Conservation (phyloP, 2,888 invertebrate species). For the Vanessa cardui region DNA sequence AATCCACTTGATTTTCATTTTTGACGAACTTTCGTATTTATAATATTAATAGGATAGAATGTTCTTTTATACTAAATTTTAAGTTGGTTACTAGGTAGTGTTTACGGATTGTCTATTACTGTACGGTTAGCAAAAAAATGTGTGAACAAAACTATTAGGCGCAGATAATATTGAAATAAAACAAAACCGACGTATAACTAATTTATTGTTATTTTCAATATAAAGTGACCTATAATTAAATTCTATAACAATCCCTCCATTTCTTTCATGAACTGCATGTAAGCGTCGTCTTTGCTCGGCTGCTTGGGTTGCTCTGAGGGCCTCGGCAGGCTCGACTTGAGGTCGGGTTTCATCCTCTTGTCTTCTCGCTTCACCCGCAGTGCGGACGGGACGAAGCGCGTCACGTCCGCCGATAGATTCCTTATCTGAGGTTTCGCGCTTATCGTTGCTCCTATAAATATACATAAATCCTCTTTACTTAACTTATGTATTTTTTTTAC, state of each 20-base stretch:
- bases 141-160: neutral
- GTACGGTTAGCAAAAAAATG: neutral
- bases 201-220: neutral
- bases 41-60: too few relatives aligned
- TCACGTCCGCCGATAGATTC: constrained; percentile 96
- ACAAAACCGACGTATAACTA: neutral
- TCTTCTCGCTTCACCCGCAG: constrained; percentile 95
- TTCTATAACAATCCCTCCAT: constrained; percentile 94
- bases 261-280: constrained; percentile 99
- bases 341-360: constrained; percentile 83
- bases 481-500: neutral
- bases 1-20: too few relatives aligned
- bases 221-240: neutral
- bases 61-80: too few relatives aligned
- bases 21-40: too few relatives aligned
- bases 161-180: neutral
- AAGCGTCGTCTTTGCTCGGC: constrained; percentile 97
- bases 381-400: constrained; percentile 96
- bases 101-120: neutral
- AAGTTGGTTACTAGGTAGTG: too few relatives aligned
- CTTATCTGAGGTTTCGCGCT: constrained; percentile 98
- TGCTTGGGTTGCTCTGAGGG: constrained; percentile 78
- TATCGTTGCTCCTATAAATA: constrained; percentile 89
- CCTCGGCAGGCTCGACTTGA: constrained; percentile 79
- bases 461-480: neutral